These are phyloP conservation scores for Lithophane semibrunnea DNA, from an alignment of 2,888 invertebrate species.

Conservation along the genomic window DNA sequence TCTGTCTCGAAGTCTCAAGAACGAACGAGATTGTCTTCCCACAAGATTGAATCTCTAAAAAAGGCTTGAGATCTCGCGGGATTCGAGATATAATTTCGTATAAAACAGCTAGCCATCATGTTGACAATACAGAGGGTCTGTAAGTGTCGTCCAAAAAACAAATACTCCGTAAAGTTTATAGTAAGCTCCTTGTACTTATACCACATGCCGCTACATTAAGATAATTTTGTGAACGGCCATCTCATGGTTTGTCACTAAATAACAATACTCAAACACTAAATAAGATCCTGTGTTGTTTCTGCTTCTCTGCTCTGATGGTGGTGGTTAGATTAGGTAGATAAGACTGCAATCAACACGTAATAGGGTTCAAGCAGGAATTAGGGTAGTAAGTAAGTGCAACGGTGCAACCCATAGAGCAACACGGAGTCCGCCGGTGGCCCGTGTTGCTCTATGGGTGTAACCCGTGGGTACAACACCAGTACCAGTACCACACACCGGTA, in stretches of 20 bases:
- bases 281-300: not conserved
- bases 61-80: not conserved
- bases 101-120: not conserved
- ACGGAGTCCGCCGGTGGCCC: too few relatives aligned
- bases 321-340: not conserved
- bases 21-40: not conserved
- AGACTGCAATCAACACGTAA: not conserved
- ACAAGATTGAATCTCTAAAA: not conserved
- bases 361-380: not conserved
- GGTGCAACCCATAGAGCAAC: not conserved
- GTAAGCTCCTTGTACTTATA: too few relatives aligned
- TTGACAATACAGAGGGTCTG: too few relatives aligned
- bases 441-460: too few relatives aligned
- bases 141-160: too few relatives aligned
- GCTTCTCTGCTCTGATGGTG: not conserved
- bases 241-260: too few relatives aligned
- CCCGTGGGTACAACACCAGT: not conserved
- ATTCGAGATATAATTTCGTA: not conserved
- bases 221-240: too few relatives aligned
- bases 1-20: too few relatives aligned
- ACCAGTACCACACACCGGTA: too few relatives aligned
- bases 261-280: too few relatives aligned
- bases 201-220: too few relatives aligned
- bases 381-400: not conserved
- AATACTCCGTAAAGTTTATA: too few relatives aligned